Conservation (phyloP, 2,797 vertebrate species). For the Gallinago nigripennis region DNA sequence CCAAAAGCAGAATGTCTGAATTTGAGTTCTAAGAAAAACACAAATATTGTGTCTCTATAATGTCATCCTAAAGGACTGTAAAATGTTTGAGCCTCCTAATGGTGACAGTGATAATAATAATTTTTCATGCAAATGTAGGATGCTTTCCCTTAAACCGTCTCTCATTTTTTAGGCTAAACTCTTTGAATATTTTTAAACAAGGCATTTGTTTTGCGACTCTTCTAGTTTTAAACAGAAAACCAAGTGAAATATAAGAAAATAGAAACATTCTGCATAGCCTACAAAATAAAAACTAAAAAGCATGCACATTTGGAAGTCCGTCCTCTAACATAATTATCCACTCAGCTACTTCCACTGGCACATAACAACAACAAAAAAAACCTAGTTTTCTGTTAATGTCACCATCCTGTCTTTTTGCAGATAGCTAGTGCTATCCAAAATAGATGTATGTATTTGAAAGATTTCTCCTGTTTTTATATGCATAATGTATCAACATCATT, state of each 20-base stretch:
- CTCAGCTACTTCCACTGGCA: not conserved
- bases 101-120: not conserved
- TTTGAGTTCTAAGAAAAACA: not conserved
- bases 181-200: not conserved
- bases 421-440: constrained; percentile 49
- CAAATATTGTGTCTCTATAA: not conserved
- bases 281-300: not conserved
- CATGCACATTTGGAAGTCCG: not conserved
- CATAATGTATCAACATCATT: constrained; percentile 46
- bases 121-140: not conserved
- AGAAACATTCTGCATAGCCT: not conserved
- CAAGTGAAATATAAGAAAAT: not conserved
- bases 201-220: not conserved
- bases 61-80: not conserved
- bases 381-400: not conserved
- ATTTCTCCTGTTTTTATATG: constrained; percentile 49
- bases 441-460: constrained; percentile 40
- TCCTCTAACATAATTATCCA: not conserved
- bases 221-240: not conserved
- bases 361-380: not conserved
- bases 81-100: not conserved
- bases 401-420: constrained; percentile 61
- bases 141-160: not conserved
- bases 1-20: not conserved
- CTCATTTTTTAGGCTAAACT: not conserved